Percentiles rank a stretch among this genome's conserved stretches.
Evolutionary conservation across 2,888 invertebrate species (phyloP).

Genomic region (Nemoura dubitans): DNA sequence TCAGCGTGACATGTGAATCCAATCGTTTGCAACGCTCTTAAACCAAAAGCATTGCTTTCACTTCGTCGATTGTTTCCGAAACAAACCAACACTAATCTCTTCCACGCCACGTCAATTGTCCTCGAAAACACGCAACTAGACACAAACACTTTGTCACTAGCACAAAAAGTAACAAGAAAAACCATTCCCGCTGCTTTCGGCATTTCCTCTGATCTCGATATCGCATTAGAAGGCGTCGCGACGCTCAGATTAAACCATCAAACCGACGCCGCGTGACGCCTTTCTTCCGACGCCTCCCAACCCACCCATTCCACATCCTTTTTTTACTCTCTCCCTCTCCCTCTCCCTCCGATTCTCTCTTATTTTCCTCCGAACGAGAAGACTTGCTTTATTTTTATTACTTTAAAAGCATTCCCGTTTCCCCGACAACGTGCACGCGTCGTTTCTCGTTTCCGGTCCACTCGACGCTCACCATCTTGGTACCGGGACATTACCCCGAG

Average conservation of each 20-base stretch:
- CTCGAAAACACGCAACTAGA: neutral
- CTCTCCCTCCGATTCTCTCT: no score
- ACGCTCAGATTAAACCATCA: neutral
- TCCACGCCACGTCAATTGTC: neutral
- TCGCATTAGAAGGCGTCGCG: constrained; percentile 12
- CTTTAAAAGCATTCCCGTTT: neutral
- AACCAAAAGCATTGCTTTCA: neutral
- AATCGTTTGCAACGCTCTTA: neutral
- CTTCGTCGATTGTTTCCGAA: neutral
- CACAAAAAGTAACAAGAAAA: neutral
- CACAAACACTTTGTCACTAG: neutral
- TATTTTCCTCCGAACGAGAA: neutral
- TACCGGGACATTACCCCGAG: neutral
- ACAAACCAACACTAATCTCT: neutral
- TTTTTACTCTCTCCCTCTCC: neutral
- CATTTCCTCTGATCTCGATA: constrained; percentile 7
- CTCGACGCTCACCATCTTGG: neutral
- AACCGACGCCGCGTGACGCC: constrained; percentile 4
- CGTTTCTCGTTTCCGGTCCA: neutral
- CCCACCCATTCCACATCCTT: neutral
- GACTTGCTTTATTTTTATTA: constrained; percentile 7
- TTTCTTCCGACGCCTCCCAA: neutral
- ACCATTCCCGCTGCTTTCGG: neutral
- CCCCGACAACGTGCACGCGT: neutral
- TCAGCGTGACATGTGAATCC: no score